Percentiles rank a stretch among this genome's conserved stretches.
Evolutionary conservation across 2,113 vertebrate species (phyloP).

Genomic region (Urocynchramus pylzowi): DNA sequence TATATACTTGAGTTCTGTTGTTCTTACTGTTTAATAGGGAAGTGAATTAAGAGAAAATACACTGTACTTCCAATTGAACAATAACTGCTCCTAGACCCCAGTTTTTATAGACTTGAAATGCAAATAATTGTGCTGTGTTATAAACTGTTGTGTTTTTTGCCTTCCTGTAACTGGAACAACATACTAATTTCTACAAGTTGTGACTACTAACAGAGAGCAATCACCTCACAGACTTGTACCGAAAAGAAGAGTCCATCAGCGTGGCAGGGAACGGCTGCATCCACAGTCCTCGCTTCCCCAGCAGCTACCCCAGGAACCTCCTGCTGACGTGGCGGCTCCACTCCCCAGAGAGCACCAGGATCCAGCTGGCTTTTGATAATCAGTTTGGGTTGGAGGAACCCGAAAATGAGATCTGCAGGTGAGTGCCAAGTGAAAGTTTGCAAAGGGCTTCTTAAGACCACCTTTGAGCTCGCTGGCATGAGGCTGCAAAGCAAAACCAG

Average conservation of each 20-base stretch:
- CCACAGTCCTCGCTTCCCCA: conserved; percentile 93
- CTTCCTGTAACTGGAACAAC: conserved; percentile 78
- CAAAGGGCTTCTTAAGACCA: neutral
- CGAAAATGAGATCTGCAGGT: conserved; percentile 94
- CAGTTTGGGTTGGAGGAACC: conserved; percentile 94
- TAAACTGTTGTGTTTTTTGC: conserved; percentile 71
- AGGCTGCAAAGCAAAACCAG: neutral
- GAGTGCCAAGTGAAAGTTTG: conserved; percentile 24
- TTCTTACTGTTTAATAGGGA: neutral
- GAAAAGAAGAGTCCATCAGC: conserved; percentile 85
- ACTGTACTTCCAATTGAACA: neutral
- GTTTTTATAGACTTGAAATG: neutral
- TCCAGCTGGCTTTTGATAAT: conserved; percentile 90
- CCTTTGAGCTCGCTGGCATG: neutral
- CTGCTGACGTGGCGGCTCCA: conserved; percentile 89
- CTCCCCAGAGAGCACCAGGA: conserved; percentile 82
- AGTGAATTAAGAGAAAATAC: neutral
- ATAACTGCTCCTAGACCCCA: neutral
- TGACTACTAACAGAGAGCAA: conserved; percentile 92
- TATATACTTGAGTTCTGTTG: neutral
- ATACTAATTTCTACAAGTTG: conserved; percentile 88
- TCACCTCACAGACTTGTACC: conserved; percentile 96
- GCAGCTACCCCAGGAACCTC: conserved; percentile 91
- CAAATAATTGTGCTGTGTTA: conserved; percentile 43
- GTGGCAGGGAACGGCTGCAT: conserved; percentile 82